Base-by-base conservation (phyloP, 2,888 invertebrate genomes). In the Pammene aurita region DNA sequence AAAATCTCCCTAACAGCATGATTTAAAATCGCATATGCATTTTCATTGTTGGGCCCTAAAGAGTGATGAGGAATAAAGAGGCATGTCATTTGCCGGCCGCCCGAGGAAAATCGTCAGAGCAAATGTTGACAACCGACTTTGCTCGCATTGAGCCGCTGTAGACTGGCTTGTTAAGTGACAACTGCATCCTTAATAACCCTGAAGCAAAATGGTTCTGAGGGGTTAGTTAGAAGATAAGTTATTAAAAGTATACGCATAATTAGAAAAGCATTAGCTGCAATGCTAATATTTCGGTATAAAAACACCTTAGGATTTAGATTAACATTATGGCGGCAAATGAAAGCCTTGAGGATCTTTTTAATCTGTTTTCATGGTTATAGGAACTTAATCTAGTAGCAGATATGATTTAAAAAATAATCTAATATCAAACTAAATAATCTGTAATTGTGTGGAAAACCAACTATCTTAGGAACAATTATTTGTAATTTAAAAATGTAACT, bases 121-220 rank as follows among this genome's bases (percentile, higher is more conserved):
- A 89, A 90, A 90, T 90, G 89, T 89, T 90, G 88, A 87, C 89
- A 82, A 81, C 84, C 82, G 81, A 80, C 86, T 86, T 76, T 76
- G 75, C 75, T 75, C 77, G 77, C 81, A 84, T 84, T 82, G 73
- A 71, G 46, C 56, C 54, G 57, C 44, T 52, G 14, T 41, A 50
- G 57, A 41, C 65, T 50, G 48, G 65, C 46, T 61, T 61, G 60
- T 68, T 63, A 38, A 48, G 44, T 11, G 50, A 35, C 50, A 63
- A 58, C 18, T 44, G 48, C 61, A 50, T 52, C 7, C 52, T 52
- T 68, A 64, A 68, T 68, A 63, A 46, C 57, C 44, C 38, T 42
- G 44, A 18, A 13, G 14, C 55, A 48, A 61, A 0, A 41, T 41
- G 7, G n/a, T 26, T 10, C 38, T 7, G 4, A 18, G n/a, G 10